Conservation (phyloP, 2,797 vertebrate genomes). For the Uromys caudimaculatus region DNA sequence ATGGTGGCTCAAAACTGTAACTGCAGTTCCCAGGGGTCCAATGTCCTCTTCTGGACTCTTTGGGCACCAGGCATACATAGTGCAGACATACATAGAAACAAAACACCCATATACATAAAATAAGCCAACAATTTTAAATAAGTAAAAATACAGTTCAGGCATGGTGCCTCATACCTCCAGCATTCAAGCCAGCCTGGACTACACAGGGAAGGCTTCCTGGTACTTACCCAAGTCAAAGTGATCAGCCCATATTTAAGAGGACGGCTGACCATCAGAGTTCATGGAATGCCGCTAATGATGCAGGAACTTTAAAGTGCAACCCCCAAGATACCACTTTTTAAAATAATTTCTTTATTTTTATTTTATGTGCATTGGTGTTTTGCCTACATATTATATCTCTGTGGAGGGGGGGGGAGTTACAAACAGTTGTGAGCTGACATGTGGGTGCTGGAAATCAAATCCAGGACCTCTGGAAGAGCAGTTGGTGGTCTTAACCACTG, state of each 20-base stretch:
- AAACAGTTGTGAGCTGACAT: neutral
- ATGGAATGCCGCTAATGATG: neutral
- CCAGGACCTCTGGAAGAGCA: neutral
- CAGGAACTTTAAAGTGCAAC: neutral
- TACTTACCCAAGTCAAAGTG: neutral
- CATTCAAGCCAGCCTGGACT: neutral
- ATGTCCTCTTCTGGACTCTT: neutral
- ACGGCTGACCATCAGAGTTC: neutral
- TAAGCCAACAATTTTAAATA: slow-evolving; percentile 6
- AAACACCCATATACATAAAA: neutral
- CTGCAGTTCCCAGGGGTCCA: neutral
- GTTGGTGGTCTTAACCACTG: too few relatives aligned
- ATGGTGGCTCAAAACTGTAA: neutral
- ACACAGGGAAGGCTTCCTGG: neutral
- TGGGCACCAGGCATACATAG: neutral
- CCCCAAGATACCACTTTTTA: neutral
- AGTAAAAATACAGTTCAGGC: neutral
- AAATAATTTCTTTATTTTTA: neutral
- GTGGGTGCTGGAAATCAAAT: neutral
- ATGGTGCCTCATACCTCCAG: neutral
- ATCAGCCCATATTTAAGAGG: neutral
- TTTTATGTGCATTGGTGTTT: neutral
- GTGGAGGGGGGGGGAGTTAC: neutral
- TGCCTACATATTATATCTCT: neutral
- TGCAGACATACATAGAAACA: neutral